Base-by-base conservation (phyloP, 2,113 vertebrate genomes). In the Hemibagrus wyckioides region DNA sequence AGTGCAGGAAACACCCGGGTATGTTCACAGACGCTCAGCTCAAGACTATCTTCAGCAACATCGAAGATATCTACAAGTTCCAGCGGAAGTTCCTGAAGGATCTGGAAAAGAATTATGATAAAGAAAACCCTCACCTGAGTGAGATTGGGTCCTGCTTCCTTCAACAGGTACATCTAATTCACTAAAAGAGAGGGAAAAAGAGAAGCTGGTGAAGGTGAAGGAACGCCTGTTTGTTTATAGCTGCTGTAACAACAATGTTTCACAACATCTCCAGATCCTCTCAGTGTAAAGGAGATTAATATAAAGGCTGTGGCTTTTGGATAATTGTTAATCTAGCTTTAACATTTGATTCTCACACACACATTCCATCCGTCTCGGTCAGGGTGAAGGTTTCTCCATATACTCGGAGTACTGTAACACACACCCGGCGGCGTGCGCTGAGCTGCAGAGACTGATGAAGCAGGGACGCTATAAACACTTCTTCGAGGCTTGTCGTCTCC, bases 341-440 rank as follows among this genome's bases (percentile, higher is more conserved):
- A 73, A 25, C 36, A 71, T 9, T 21, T 13, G 33, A 54, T 11
- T 54, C 25, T 56, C 80, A 61, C 6, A 2, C 44, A 11, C 56
- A 10, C 3, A 33, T 23, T 7, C 50, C 21, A 56, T 15, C 19
- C 50, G 63, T 87, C 73, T 92, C 85, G n/a, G 25, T 59, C 82
- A 99, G 98, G 97, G 96, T 90, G 97, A 97, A 79, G 97, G 97
- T 83, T 99, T 99, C 91, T 96, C 97, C 21, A 97, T 99, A 94
- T 99, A 99, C 90, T 99, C 98, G 0, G 97, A 99, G 83, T 99
- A 99, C 90, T 99, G 98, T 83, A 99, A 99, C 94, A 99, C 97
- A 88, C 98, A 99, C 91, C 97, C 98, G 0, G 93, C 95, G 3
- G 98, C 98, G 88, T 97, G 96, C 61, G 90, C 92, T 13, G 98